Base-by-base conservation (phyloP, 30 jellyfish, hydroid and myxozoan genomes). In the Aurelia sp. region DNA sequence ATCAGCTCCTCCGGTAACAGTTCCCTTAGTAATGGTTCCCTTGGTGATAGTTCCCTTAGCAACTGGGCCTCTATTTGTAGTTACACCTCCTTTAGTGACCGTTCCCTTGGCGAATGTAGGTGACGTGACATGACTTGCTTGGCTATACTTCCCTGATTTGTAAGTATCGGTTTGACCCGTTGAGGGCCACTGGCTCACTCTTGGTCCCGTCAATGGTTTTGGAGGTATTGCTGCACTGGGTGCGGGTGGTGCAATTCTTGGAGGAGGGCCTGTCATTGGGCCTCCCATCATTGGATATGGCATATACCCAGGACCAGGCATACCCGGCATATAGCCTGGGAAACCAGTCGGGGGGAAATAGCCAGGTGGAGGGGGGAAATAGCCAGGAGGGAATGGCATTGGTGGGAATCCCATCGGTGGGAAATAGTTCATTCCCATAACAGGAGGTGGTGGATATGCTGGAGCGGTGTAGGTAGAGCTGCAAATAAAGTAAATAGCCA, bases 361-460 rank as follows among this genome's bases (percentile, higher is more conserved):
- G 41, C 85, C 68, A 13, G 84, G 77, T 0, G 33, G 59, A 4
- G 74, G 67, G 30, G 91, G 77, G 20, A 15, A 44, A 73, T 30
- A 82, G 48, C 71, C 81, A 2, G 91, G 82, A 24, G 77, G 66
- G 53, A 63, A 67, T 4, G 85, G 58, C 71, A 70, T 55, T 31
- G 91, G 68, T 13, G 93, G 82, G 71, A 62, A 17, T 15, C 79
- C 87, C 73, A 84, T 72, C 24, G 80, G 35, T 3, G 93, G 81
- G 19, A 15, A 52, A 63, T 44, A 63, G 21, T 33, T 11, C 27
- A 71, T 48, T 11, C 59, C 67, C 78, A 59, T 68, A 47, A 67
- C 48, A 1, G 66, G 67, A 3, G 91, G 20, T 17, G 64, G 33
- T 31, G 15, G 52, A 30, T 66, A 64, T 48, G 58, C 63, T 21